phyloP scores from a whole-genome alignment of 2,888 invertebrate species.

The Norana najaformis region DNA sequence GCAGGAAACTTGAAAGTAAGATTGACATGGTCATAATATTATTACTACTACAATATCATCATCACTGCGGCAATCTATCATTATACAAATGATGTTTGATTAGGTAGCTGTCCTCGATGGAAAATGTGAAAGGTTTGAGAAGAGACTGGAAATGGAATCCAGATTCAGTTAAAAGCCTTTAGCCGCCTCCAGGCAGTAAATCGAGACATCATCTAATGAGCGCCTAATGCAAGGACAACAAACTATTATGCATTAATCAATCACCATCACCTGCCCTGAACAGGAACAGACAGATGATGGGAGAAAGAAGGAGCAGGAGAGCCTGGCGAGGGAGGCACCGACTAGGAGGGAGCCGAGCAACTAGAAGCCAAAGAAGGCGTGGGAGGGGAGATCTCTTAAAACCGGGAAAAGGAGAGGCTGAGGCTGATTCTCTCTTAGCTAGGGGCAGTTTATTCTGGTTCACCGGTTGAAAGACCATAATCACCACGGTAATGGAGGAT shows the following conservation, averaged over 20 bases:
- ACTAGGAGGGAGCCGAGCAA: no score
- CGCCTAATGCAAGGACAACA: slow-evolving; percentile 13
- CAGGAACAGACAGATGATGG: not conserved
- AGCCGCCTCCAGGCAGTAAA: not conserved
- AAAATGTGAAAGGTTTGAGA: not conserved
- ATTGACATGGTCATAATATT: not conserved
- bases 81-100: not conserved
- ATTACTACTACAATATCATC: not conserved
- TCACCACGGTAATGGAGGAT: not conserved
- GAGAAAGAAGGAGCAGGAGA: not conserved
- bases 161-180: not conserved
- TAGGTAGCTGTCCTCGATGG: not conserved
- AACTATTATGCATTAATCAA: slow-evolving; percentile 7
- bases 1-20: not conserved
- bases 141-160: slow-evolving; percentile 4
- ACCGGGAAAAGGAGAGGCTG: not conserved
- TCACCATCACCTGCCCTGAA: not conserved
- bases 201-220: not conserved
- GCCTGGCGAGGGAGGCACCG: not conserved
- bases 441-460: not conserved
- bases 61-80: not conserved
- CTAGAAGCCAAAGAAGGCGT: not conserved
- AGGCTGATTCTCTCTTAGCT: not conserved
- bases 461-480: not conserved
- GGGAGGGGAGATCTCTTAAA: not conserved